Evolutionary conservation across 2,888 invertebrate genomes (phyloP), one percentile per base, ranked within the genome.

Genomic region (Cheilosia pagana): DNA sequence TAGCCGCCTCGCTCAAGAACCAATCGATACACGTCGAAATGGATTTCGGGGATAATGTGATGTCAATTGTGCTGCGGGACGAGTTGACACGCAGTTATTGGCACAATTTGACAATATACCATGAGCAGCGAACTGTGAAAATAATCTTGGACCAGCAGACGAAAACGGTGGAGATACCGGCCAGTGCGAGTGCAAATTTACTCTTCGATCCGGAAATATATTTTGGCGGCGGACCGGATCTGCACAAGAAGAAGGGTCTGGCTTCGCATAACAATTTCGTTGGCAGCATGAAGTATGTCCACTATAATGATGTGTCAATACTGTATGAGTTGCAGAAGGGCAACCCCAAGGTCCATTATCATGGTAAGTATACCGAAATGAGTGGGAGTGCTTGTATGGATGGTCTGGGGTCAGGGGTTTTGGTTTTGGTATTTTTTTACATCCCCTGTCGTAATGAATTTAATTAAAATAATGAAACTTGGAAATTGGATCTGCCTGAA

Each of bases 151-250:
- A 98, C 91, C 93, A 94, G 60, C 95, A 95, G 88, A 94, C 93
- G 39, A 94, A 95, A 88, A 93, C 94, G 0, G 93, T 96, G 67
- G 95, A 96, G 89, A 93, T 97, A 55, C 95, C 95, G 0, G 68
- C 89, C 8, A 89, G 90, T 14, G 88, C 89, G 1, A 94, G 94
- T 90, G 93, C 93, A 67, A 94, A 96, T 90, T 93, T 98, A 83
- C 96, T 97, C 88, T 97, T 98, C 87, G 98, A 98, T 93, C 98
- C 98, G 41, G 97, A 98, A 92, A 97, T 98, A 87, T 98, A 98
- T 91, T 96, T 98, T 87, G 97, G 97, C 59, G 97, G 97, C 16
- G 98, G 97, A 3, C 96, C 97, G 1, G 96, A 96, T 90, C 91
- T 96, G 81, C 93, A 96, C 89, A 96, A 96, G 92, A 96, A 96